Percentiles rank a stretch among this genome's conserved stretches.
Evolutionary conservation across 1,140 invertebrate species (phyloP).

Genomic region (Olivierus martensii): DNA sequence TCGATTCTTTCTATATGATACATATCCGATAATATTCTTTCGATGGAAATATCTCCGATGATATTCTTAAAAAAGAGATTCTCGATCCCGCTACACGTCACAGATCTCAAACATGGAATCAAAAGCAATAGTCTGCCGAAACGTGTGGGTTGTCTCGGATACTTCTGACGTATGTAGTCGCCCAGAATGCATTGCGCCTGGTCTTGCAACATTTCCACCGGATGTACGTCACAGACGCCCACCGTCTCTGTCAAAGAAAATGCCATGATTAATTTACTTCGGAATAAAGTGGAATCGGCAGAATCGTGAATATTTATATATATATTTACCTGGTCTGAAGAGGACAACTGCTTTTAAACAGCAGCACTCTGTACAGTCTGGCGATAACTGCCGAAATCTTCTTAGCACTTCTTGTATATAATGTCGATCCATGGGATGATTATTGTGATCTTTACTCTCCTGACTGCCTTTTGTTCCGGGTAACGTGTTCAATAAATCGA

Average conservation of each 20-base stretch:
- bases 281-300: too few species aligned
- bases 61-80: slow-evolving; percentile 82
- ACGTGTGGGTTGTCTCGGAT: slow-evolving; percentile 51
- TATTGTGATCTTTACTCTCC: slow-evolving; percentile 1
- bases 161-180: slow-evolving; percentile 50
- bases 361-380: slow-evolving; percentile 71
- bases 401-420: slow-evolving; percentile 58
- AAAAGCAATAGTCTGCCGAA: slow-evolving; percentile 68
- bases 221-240: slow-evolving; percentile 45
- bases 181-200: slow-evolving; percentile 62
- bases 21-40: slow-evolving; percentile 72
- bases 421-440: slow-evolving; percentile 46
- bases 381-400: slow-evolving; percentile 54
- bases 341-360: slow-evolving; percentile 72
- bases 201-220: slow-evolving; percentile 59
- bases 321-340: slow-evolving; percentile 50
- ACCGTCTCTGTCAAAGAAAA: background rate
- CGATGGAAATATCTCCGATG: slow-evolving; percentile 75
- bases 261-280: too few species aligned
- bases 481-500: slow-evolving; percentile 51
- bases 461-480: slow-evolving; percentile 10
- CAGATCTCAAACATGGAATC: slow-evolving; percentile 49
- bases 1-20: slow-evolving; percentile 38
- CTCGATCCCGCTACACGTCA: slow-evolving; percentile 59
- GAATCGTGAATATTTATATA: too few species aligned